These are phyloP conservation scores for Ypsolopha sequella DNA, from an alignment of 2,888 invertebrate genomes.

Conservation along the genomic window DNA sequence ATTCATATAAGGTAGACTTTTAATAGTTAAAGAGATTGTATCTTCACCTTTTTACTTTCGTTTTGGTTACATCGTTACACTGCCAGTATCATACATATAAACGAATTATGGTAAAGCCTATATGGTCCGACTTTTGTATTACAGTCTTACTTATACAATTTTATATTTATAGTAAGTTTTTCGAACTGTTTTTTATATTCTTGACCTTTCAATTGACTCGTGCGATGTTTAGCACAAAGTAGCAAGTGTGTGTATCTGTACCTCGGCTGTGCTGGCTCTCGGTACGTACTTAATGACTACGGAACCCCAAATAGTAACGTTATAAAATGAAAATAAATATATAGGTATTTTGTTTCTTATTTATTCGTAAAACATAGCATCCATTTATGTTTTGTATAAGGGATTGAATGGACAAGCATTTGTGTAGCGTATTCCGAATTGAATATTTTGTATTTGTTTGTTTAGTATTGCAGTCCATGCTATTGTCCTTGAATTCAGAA, in stretches of 20 bases:
- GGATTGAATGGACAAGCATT: too few relatives aligned
- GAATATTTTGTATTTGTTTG: too few relatives aligned
- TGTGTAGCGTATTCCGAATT: too few relatives aligned
- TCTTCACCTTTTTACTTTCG: constrained; percentile 33
- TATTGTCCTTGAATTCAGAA: too few relatives aligned
- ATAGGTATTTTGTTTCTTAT: too few relatives aligned
- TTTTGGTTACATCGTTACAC: constrained; percentile 55
- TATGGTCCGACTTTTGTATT: constrained; percentile 65
- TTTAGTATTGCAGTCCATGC: too few relatives aligned
- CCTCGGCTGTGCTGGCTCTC: neutral
- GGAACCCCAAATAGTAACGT: too few relatives aligned
- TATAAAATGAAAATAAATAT: too few relatives aligned
- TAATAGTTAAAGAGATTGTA: constrained; percentile 30
- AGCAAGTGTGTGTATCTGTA: neutral
- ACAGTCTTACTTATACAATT: constrained; percentile 60
- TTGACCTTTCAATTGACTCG: constrained; percentile 7
- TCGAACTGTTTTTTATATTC: constrained; percentile 49
- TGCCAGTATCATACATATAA: constrained; percentile 62
- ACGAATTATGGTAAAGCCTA: constrained; percentile 55
- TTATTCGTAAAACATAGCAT: too few relatives aligned
- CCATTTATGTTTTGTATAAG: too few relatives aligned
- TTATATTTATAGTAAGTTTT: constrained; percentile 52
- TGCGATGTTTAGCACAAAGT: neutral
- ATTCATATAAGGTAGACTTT: constrained; percentile 58
- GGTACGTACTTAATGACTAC: neutral